These are phyloP conservation scores for Rutpela maculata DNA, from an alignment of 2,888 invertebrate species.

Conservation along the genomic window DNA sequence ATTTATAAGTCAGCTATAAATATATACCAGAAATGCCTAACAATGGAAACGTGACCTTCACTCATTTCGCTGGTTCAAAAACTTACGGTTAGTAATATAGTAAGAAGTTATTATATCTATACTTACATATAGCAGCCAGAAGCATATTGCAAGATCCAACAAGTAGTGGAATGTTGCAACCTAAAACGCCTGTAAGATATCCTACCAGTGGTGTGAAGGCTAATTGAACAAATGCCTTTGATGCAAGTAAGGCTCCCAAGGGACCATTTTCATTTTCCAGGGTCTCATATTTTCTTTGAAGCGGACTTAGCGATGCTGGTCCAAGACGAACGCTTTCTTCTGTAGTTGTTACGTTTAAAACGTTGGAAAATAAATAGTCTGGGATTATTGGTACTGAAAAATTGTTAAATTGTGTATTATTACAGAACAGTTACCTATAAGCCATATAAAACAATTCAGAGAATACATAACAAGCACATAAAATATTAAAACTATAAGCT, in stretches of 20 bases:
- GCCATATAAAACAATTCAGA: too few relatives aligned
- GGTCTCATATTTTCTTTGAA: constrained; percentile 71
- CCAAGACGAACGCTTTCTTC: constrained; percentile 54
- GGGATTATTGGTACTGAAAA: constrained; percentile 86
- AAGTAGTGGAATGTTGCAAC: constrained; percentile 82
- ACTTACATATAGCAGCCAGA: constrained; percentile 82
- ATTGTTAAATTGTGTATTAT: not conserved
- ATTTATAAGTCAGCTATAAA: too few relatives aligned
- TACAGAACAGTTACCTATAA: not conserved
- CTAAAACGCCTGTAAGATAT: constrained; percentile 79
- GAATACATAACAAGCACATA: too few relatives aligned
- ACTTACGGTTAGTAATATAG: not conserved
- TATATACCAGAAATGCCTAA: too few relatives aligned
- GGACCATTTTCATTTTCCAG: constrained; percentile 80
- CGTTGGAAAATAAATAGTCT: constrained; percentile 81
- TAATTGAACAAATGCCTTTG: constrained; percentile 88
- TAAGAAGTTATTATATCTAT: not conserved
- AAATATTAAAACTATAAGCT: too few relatives aligned
- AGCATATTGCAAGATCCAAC: constrained; percentile 82
- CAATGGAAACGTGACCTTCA: too few relatives aligned
- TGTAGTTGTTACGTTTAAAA: constrained; percentile 67
- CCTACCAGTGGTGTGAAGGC: constrained; percentile 86
- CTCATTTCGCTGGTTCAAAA: too few relatives aligned
- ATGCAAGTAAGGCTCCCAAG: constrained; percentile 82
- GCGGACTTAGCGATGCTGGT: constrained; percentile 69